Conservation (phyloP, 2,797 vertebrate species). For the Pipistrellus pygmaeus region DNA sequence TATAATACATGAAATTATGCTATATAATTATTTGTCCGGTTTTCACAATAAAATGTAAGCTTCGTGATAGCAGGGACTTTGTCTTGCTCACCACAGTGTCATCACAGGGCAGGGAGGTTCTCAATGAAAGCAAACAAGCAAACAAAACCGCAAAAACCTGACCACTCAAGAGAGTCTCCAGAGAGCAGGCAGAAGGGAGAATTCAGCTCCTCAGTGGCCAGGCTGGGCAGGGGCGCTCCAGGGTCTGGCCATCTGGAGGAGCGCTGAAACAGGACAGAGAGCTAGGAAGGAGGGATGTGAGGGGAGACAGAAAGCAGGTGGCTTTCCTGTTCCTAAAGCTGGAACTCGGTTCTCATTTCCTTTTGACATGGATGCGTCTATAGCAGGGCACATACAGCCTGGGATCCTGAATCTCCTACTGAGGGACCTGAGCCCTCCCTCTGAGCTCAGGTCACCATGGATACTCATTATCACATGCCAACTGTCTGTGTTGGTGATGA, state of each 20-base stretch:
- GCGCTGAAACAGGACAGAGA: not conserved
- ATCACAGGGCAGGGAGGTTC: not conserved
- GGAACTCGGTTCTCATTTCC: not conserved
- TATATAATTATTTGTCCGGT: not conserved
- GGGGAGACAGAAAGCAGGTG: not conserved
- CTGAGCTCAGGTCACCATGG: not conserved
- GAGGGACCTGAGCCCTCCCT: not conserved
- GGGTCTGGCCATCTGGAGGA: not conserved
- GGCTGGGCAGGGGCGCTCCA: not conserved
- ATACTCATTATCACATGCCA: not conserved
- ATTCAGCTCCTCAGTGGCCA: not conserved
- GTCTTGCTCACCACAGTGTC: not conserved
- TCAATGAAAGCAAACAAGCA: not conserved
- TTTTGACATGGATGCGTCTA: not conserved
- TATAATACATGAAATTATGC: not conserved
- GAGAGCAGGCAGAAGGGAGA: not conserved
- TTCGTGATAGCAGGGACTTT: not conserved
- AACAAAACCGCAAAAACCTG: not conserved
- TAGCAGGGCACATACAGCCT: not conserved
- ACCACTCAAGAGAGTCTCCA: not conserved
- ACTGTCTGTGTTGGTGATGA: not conserved
- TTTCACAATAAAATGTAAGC: not conserved
- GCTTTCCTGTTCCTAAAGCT: not conserved
- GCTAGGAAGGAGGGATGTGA: not conserved
- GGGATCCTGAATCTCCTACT: not conserved